Base-by-base conservation (phyloP, 2,797 vertebrate genomes). In the Platyrinchus mystaceus region DNA sequence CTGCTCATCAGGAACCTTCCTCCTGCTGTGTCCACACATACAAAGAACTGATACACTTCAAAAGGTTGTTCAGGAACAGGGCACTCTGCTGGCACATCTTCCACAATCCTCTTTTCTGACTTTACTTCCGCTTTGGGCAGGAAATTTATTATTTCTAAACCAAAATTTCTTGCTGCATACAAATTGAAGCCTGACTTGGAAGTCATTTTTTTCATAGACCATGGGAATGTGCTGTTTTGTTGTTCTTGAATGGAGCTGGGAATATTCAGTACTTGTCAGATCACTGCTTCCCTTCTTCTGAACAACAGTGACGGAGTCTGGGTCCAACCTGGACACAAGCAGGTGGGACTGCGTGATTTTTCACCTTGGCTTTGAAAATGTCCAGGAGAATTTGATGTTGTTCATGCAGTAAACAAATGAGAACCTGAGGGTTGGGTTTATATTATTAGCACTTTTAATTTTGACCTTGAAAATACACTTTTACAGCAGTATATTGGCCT, bases 401-500 rank as follows among this genome's bases (percentile, higher is more conserved):
- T 37, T 90, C n/a, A 7, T 4, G 0, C 8, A 55, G 49, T 26
- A 59, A 87, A 34, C 13, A 78, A 93, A 50, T 6, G 16, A 68
- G 21, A 63, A 80, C 6, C 32, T 9, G 0, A 32, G 46, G 18
- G 16, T 30, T 80, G 20, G 11, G 6, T 58, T 90, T 71, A 6
- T 41, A 23, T 23, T 87, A 39, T 49, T 28, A 34, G 22, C 52
- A 41, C 17, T 55, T 86, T 62, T 10, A 30, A 27, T 76, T 46
- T 44, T 67, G 76, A 50, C 64, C 39, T 71, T 44, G 47, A 26
- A 60, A 60, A 28, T 4, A 0, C 16, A 5, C 13, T 71, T 46
- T 15, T 24, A 7, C 7, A 10, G 39, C 2, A 1, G 26, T 0
- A 5, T 32, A 0, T 5, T 36, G 60, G 41, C 11, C 44, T 22